Evolutionary conservation across 2,113 vertebrate species (phyloP).

Genomic region (Tetrax tetrax): DNA sequence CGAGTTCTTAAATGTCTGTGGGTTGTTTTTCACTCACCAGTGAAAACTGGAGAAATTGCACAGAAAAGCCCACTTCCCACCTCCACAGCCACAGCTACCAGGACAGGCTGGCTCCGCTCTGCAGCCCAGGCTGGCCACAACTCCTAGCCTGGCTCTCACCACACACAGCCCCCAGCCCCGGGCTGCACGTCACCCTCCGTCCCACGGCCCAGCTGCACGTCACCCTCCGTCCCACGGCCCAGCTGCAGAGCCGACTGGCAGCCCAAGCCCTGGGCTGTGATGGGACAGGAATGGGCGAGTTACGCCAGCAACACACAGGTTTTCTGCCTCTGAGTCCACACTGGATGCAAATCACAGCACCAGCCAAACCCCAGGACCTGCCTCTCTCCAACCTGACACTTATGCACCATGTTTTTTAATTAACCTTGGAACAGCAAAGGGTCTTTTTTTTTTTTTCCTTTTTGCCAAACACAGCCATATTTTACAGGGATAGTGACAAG

Average conservation of each 20-base stretch:
- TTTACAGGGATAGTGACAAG: constrained; percentile 79
- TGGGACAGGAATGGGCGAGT: too few species aligned
- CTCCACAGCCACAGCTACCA: too few species aligned
- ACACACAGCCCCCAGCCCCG: not conserved
- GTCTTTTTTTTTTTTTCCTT: constrained; percentile 1
- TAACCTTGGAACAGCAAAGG: constrained; percentile 78
- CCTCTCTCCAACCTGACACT: constrained; percentile 21
- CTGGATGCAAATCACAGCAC: not conserved
- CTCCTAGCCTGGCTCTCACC: rapidly evolving
- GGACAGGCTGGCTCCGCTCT: not conserved
- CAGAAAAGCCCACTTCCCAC: rapidly evolving
- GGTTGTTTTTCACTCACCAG: not conserved
- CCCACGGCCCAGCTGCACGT: not conserved
- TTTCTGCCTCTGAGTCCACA: not conserved
- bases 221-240: too few species aligned
- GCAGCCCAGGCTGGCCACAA: not conserved
- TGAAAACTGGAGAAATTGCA: not conserved
- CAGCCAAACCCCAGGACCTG: not conserved
- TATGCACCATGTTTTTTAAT: constrained; percentile 71
- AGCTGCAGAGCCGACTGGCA: not conserved
- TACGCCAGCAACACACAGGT: rapidly evolving
- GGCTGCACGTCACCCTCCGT: rapidly evolving
- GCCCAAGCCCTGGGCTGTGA: not conserved
- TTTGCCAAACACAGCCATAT: constrained; percentile 73
- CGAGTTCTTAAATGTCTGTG: not conserved